Conservation (phyloP, 1,140 invertebrate species). For the Globodera rostochiensis region DNA sequence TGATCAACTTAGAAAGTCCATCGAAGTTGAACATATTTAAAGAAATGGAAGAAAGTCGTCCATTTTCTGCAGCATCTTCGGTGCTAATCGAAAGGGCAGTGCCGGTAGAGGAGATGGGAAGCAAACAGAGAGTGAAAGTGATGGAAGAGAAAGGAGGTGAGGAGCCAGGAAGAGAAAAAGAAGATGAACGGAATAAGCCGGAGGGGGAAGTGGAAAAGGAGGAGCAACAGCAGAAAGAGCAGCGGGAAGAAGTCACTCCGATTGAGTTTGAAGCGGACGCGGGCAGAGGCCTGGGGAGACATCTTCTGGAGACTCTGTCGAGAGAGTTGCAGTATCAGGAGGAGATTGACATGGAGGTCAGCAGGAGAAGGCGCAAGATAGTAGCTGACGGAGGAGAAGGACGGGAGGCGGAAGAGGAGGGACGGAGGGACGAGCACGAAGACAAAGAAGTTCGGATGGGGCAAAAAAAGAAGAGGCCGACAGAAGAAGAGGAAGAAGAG, state of each 20-base stretch:
- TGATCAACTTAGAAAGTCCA: constrained; percentile 11
- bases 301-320: constrained; percentile 42
- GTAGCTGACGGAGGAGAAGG: constrained; percentile 19
- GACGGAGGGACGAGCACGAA: neutral
- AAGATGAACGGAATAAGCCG: neutral
- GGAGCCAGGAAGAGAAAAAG: constrained; percentile 2
- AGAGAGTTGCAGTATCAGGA: constrained; percentile 49
- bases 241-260: constrained; percentile 1
- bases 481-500: constrained; percentile 3
- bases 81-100: constrained; percentile 20
- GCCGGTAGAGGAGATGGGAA: constrained; percentile 1
- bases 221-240: neutral
- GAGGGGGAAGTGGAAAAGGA: neutral
- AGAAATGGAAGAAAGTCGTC: constrained; percentile 8
- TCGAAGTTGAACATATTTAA: constrained; percentile 2
- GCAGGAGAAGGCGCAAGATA: constrained; percentile 28
- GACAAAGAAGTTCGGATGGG: neutral
- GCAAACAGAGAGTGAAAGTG: constrained; percentile 1
- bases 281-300: constrained; percentile 13
- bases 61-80: constrained; percentile 6
- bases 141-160: constrained; percentile 12
- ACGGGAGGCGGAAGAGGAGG: constrained; percentile 12
- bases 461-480: neutral
- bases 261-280: constrained; percentile 8
- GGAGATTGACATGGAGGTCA: constrained; percentile 40